Base-by-base conservation (phyloP, 2,888 invertebrate genomes). In the Megamerina dolium region DNA sequence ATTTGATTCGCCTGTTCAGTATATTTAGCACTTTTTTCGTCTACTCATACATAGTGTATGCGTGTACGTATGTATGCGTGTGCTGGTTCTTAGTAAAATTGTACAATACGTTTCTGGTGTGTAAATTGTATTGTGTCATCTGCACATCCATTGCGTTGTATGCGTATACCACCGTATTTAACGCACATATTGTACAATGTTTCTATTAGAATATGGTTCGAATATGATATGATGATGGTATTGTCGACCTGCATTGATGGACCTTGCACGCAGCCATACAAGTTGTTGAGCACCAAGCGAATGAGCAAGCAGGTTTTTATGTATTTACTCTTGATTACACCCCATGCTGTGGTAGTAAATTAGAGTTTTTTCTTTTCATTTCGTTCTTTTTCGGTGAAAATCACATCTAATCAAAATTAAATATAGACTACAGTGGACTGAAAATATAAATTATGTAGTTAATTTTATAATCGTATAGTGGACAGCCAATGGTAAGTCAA, bases 51-150 rank as follows among this genome's bases (percentile, higher is more conserved):
- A n/a, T n/a, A n/a, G n/a, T n/a, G n/a, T n/a, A n/a, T n/a, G n/a
- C n/a, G n/a, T n/a, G n/a, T n/a, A n/a, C n/a, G n/a, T n/a, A n/a
- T n/a, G n/a, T n/a, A n/a, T n/a, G n/a, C n/a, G n/a, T n/a, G n/a
- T n/a, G n/a, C n/a, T n/a, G n/a, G n/a, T n/a, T n/a, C n/a, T n/a
- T n/a, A 23, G 21, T 5, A 43, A 43, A 43, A 32, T 43, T 38
- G 38, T 18, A 59, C 68, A 67, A 68, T 68, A 68, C 70, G 68
- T 69, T 68, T 65, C 58, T 56, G 58, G 58, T 60, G 60, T 61
- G 60, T 61, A 68, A 60, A 66, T 66, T 63, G 50, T 51, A 50
- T 49, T 49, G 49, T 32, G 44, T 41, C 45, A 43, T 51, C n/a
- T n/a, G n/a, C n/a, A n/a, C n/a, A n/a, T n/a, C n/a, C n/a, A n/a